Conservation (phyloP, 2,797 vertebrate genomes). For the Dermochelys coriacea region DNA sequence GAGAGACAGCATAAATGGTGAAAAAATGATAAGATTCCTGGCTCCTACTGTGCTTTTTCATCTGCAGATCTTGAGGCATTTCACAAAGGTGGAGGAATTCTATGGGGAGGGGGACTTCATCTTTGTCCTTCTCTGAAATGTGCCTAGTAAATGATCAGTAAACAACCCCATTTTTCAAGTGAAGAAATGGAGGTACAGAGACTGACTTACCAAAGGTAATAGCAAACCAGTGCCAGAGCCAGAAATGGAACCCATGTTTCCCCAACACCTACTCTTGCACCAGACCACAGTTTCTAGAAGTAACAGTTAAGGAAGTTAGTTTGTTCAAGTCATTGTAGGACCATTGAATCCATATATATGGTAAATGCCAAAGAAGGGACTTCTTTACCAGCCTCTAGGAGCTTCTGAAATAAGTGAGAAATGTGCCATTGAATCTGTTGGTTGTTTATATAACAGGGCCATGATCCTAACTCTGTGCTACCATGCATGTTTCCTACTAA, state of each 20-base stretch:
- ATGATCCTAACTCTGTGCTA: not conserved
- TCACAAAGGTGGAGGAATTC: not conserved
- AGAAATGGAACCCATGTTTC: constrained; percentile 72
- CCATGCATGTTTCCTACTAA: not conserved
- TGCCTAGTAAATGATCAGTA: not conserved
- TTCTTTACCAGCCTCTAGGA: not conserved
- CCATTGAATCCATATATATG: not conserved
- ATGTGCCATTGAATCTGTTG: not conserved
- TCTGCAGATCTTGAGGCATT: not conserved
- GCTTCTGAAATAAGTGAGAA: not conserved
- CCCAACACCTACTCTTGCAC: constrained; percentile 69
- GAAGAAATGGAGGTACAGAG: constrained; percentile 47
- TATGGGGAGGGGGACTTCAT: not conserved
- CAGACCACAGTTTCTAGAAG: not conserved
- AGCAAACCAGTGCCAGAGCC: constrained; percentile 73
- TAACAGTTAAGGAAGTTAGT: not conserved
- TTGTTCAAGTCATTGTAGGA: not conserved
- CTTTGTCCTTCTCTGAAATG: not conserved
- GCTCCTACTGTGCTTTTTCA: not conserved
- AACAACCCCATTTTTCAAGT: not conserved
- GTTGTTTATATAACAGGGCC: not conserved
- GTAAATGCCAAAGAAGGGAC: not conserved
- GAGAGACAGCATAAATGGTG: not conserved
- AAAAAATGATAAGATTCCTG: not conserved
- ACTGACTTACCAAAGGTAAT: constrained; percentile 74